phyloP scores from a whole-genome alignment of 2,888 invertebrate genomes.

The Rapana venosa region DNA sequence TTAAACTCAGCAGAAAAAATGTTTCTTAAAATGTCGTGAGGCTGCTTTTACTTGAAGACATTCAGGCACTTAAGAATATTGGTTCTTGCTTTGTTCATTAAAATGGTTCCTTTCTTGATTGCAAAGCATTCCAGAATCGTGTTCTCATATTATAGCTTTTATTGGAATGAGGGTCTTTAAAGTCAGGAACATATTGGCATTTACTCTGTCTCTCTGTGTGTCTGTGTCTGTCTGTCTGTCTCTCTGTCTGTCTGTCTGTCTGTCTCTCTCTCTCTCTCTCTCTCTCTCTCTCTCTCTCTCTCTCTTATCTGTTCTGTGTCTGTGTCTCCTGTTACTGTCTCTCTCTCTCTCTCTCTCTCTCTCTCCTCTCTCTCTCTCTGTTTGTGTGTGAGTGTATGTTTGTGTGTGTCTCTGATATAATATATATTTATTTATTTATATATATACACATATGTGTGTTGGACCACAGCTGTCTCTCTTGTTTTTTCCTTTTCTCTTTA shows the following conservation, averaged over 20 bases:
- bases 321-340: neutral
- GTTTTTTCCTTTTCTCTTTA: neutral
- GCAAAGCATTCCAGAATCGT: too few relatives aligned
- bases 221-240: neutral
- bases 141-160: too few relatives aligned
- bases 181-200: neutral
- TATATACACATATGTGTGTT: too few relatives aligned
- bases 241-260: conserved; percentile 29
- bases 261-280: conserved; percentile 19
- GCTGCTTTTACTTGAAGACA: neutral
- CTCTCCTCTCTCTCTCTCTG: neutral
- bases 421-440: neutral
- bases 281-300: conserved; percentile 20
- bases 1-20: neutral
- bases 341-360: neutral
- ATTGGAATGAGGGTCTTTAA: too few relatives aligned
- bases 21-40: neutral
- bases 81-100: neutral
- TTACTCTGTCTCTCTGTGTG: neutral
- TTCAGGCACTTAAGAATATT: neutral
- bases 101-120: too few relatives aligned
- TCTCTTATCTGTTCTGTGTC: conserved; percentile 15
- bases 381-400: too few relatives aligned
- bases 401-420: neutral
- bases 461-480: too few relatives aligned